Evolutionary conservation across 2,888 invertebrate genomes (phyloP), one percentile per base, ranked within the genome.

Genomic region (Teinopalpus imperialis): DNA sequence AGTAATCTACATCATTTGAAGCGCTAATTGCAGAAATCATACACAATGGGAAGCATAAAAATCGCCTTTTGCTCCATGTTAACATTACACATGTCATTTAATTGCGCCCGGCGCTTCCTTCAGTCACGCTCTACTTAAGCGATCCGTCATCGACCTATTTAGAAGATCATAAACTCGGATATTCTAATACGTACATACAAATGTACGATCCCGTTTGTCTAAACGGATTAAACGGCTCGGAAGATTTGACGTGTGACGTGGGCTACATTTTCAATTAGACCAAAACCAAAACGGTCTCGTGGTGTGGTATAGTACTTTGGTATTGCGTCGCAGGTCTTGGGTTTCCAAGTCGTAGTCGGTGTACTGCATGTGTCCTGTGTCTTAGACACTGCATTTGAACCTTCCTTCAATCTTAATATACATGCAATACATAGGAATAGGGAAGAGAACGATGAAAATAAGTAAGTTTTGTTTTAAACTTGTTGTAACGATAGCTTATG

Each of bases 71-170:
- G 24, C 27, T 6, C 37, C 50, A 26, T 34, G 43, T 10, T 30
- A 21, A 23, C 18, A 30, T 9, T 43, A 35, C 52, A 56, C 56
- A 57, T 60, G 57, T 63, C 62, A 63, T 60, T 61, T 63, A 69
- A 65, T 66, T 63, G 55, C 45, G 45, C 34, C 44, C 42, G 44
- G 43, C 48, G 47, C 59, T 71, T 74, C 66, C 69, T 72, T 71
- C 67, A 58, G 74, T 68, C 67, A 65, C 57, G 74, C 66, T 67
- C 72, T 52, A 76, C 50, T 72, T 74, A 39, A 42, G 40, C 50
- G 51, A 59, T 56, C 56, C 65, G 54, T 59, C 52, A 46, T 46
- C 70, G 75, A 68, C 76, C 80, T 63, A 73, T 63, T 66, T 69
- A 49, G 45, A 45, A 50, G 41, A 53, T 52, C 50, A 53, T 56